A percentile compares a stretch with the other conserved stretches of the same genome.
These are phyloP conservation scores for Morpho helenor DNA, from an alignment of 2,888 invertebrate genomes.

Conservation along the genomic window DNA sequence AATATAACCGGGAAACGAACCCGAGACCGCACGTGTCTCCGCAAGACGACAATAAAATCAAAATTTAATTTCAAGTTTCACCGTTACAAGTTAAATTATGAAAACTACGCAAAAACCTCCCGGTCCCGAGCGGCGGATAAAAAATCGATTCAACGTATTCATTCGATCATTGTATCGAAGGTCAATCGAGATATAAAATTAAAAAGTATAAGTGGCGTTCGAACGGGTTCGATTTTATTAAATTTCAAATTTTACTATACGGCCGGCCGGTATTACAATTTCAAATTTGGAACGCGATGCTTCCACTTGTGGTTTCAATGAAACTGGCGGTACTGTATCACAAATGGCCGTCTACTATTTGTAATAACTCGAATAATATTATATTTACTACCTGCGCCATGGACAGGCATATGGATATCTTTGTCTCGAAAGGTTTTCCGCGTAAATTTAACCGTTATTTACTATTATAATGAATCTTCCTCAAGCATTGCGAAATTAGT, in stretches of 20 bases:
- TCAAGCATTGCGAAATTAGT: no score
- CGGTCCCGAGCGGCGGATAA: slow-evolving; percentile 32
- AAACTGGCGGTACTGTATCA: slow-evolving; percentile 4
- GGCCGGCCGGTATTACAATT: slow-evolving; percentile 65
- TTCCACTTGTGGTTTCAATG: slow-evolving; percentile 49
- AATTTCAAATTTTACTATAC: slow-evolving; percentile 71
- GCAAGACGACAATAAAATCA: slow-evolving; percentile 28
- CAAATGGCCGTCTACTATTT: slow-evolving; percentile 2
- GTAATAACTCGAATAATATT: no score
- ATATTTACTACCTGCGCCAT: no score
- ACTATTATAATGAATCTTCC: no score
- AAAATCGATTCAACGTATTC: slow-evolving; percentile 55
- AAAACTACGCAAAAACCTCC: slow-evolving; percentile 25
- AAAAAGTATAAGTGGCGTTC: slow-evolving; percentile 74
- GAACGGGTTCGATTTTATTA: slow-evolving; percentile 62
- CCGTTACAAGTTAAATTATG: slow-evolving; percentile 27
- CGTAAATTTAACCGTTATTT: no score
- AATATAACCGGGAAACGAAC: slow-evolving; percentile 70
- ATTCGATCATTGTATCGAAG: slow-evolving; percentile 68
- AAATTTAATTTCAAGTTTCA: slow-evolving; percentile 28
- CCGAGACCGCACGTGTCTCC: slow-evolving; percentile 66
- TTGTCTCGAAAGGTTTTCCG: no score
- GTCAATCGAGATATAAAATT: slow-evolving; percentile 72
- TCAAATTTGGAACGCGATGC: slow-evolving; percentile 55
- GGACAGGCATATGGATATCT: no score